phyloP scores from a whole-genome alignment of 2,888 invertebrate species.

The Ophioninae sp. region DNA sequence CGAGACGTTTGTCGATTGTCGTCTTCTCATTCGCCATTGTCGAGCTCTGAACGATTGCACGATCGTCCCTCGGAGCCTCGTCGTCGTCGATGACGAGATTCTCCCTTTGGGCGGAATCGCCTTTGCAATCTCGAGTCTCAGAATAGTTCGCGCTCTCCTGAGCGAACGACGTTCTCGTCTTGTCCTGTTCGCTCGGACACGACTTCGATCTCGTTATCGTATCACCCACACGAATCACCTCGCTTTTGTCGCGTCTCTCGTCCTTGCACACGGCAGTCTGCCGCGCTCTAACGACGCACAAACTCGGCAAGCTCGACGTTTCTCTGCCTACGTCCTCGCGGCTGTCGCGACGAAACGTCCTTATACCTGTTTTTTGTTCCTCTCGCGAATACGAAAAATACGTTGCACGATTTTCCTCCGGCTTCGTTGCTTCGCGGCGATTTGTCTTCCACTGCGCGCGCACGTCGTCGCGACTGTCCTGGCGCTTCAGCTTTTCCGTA shows the following conservation, averaged over 20 bases:
- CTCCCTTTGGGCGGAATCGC: conserved; percentile 40
- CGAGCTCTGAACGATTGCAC: conserved; percentile 2
- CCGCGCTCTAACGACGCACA: conserved; percentile 66
- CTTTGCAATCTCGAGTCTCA: conserved; percentile 39
- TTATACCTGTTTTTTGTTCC: conserved; percentile 67
- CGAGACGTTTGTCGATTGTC: conserved; percentile 64
- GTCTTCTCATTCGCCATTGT: conserved; percentile 66
- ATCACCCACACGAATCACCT: conserved; percentile 69
- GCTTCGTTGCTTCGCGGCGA: conserved; percentile 40
- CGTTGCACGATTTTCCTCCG: conserved; percentile 52
- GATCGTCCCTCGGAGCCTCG: conserved; percentile 39
- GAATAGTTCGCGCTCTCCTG: conserved; percentile 48
- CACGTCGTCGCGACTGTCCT: conserved; percentile 78
- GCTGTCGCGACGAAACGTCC: conserved; percentile 70
- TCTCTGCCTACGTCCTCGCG: conserved; percentile 74
- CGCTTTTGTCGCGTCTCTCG: conserved; percentile 67
- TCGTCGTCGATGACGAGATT: conserved; percentile 39
- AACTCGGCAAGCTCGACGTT: conserved; percentile 65
- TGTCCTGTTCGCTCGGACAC: conserved; percentile 65
- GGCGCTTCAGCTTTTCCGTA: conserved; percentile 74
- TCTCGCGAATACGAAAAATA: conserved; percentile 62
- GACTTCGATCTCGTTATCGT: conserved; percentile 68
- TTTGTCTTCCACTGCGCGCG: conserved; percentile 63
- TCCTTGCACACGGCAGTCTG: conserved; percentile 63
- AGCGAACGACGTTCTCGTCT: conserved; percentile 56